Evolutionary conservation across 2,113 vertebrate genomes (phyloP).

Genomic region (Sturnus vulgaris): DNA sequence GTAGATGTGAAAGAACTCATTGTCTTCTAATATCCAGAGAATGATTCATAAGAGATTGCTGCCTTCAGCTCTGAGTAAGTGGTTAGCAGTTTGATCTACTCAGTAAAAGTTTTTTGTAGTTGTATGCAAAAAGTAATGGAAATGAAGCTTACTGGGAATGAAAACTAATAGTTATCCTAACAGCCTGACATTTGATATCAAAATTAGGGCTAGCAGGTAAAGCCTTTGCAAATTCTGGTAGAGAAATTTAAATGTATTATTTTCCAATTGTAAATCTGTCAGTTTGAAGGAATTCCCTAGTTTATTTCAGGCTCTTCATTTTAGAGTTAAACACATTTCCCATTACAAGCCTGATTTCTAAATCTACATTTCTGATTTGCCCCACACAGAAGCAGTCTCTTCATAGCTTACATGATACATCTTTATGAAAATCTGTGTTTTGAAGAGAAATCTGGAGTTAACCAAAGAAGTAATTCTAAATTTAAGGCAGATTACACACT

Average conservation of each 20-base stretch:
- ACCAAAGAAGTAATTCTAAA: neutral
- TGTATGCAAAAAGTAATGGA: neutral
- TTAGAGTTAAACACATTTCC: neutral
- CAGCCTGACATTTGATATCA: neutral
- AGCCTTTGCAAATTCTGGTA: neutral
- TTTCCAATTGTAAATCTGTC: neutral
- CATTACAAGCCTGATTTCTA: neutral
- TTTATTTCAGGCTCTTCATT: neutral
- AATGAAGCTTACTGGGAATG: neutral
- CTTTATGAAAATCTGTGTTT: neutral
- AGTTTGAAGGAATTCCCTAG: neutral
- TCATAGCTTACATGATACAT: neutral
- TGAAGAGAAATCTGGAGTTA: neutral
- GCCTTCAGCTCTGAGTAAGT: conserved; percentile 10
- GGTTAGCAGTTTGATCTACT: neutral
- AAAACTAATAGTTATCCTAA: neutral
- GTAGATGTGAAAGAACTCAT: conserved; percentile 10
- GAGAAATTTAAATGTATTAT: neutral
- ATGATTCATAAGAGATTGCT: conserved; percentile 24
- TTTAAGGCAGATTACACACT: neutral
- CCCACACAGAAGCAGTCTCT: neutral
- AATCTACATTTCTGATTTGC: neutral
- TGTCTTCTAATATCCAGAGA: conserved; percentile 11
- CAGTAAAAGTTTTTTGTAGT: neutral
- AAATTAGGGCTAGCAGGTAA: neutral